A percentile compares a stretch with the other conserved stretches of the same genome.
These are phyloP conservation scores for Pterocles orientalis DNA, from an alignment of 2,113 vertebrate genomes.

Conservation along the genomic window DNA sequence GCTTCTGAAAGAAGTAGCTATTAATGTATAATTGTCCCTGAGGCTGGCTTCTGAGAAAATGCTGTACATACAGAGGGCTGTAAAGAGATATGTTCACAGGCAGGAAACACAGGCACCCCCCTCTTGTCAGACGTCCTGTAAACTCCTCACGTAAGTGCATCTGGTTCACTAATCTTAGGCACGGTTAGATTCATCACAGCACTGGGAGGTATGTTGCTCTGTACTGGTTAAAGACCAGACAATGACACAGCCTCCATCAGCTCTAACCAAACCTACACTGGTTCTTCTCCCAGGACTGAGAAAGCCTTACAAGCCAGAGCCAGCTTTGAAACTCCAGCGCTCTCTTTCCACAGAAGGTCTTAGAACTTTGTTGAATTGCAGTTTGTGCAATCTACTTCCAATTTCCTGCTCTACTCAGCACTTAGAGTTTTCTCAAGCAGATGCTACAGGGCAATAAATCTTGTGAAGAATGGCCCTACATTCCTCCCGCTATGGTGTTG, in stretches of 20 bases:
- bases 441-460: constrained; percentile 54
- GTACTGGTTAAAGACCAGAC: neutral
- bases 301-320: neutral
- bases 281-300: neutral
- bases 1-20: constrained; percentile 72
- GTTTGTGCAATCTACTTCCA: constrained; percentile 21
- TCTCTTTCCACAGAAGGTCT: neutral
- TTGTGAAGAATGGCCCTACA: constrained; percentile 35
- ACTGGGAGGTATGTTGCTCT: neutral
- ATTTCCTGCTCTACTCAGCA: constrained; percentile 51
- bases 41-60: constrained; percentile 63
- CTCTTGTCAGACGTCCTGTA: constrained; percentile 8
- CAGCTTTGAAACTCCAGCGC: neutral
- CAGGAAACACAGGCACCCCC: neutral
- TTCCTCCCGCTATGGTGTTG: constrained; percentile 21
- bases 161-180: neutral
- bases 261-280: neutral
- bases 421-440: constrained; percentile 21
- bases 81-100: constrained; percentile 25
- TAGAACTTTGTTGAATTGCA: constrained; percentile 18
- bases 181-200: neutral
- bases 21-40: constrained; percentile 74
- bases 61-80: constrained; percentile 45
- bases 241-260: neutral
- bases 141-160: neutral